These are phyloP conservation scores for Eclectus roratus DNA, from an alignment of 2,113 vertebrate species.

Conservation along the genomic window DNA sequence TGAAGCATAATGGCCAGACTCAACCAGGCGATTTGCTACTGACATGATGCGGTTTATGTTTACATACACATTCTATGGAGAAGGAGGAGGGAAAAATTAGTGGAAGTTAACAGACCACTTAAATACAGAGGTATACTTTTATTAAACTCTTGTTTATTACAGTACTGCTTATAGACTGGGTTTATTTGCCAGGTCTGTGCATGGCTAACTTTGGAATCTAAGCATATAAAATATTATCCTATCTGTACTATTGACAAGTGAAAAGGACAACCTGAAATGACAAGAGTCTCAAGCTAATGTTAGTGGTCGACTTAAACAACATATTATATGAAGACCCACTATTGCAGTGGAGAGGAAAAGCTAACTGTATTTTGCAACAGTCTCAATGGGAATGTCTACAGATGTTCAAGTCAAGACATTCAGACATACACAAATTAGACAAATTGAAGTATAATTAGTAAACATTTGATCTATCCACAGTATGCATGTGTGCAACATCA, in stretches of 20 bases:
- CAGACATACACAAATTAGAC: neutral
- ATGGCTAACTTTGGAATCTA: neutral
- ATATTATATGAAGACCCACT: neutral
- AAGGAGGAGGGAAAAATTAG: neutral
- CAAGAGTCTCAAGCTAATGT: neutral
- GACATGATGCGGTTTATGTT: slow-evolving; percentile 99
- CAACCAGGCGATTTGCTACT: slow-evolving; percentile 91
- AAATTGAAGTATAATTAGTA: neutral
- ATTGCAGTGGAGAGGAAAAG: neutral
- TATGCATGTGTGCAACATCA: neutral
- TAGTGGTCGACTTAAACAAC: neutral
- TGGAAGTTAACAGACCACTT: neutral
- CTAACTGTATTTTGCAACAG: neutral
- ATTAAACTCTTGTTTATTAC: neutral
- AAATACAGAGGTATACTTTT: neutral
- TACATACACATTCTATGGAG: slow-evolving; percentile 92
- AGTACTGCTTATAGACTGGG: neutral
- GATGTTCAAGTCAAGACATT: neutral
- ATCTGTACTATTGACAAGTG: neutral
- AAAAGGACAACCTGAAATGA: neutral
- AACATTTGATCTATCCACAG: neutral
- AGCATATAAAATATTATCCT: neutral
- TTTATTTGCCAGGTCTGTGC: neutral
- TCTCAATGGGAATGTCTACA: neutral
- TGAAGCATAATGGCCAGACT: slow-evolving; percentile 94